Base-by-base conservation (phyloP, 2,797 vertebrate genomes). In the Esox masquinongy region DNA sequence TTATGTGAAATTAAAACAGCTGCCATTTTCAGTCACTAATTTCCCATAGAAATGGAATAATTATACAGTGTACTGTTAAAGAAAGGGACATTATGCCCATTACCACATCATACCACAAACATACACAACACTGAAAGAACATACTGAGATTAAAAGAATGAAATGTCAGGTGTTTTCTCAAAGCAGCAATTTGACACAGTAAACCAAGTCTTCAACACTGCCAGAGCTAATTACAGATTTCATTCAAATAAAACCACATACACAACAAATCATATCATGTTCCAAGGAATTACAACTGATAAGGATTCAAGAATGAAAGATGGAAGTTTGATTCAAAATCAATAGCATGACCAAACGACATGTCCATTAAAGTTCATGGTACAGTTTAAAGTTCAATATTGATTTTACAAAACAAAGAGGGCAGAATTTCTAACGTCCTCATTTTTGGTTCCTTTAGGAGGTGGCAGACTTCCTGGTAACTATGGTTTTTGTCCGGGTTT, bases 1-100 rank as follows among this genome's bases (percentile, higher is more conserved):
- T 72, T 68, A 64, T 67, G 72, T 49, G 39, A 31, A 68, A 49
- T 29, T 26, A 61, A 70, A 53, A 26, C 49, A 74, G 70, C 74
- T 78, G 63, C 43, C 29, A 31, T 34, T 29, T 49, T 24, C 53
- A 56, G 7, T 8, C 34, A 39, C 34, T n/a, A n/a, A 75, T 77
- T 81, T 74, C 11, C 36, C 73, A 39, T 34, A 19, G 69, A 59
- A 71, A 68, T 31, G 15, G 12, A 64, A 16, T 29, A 26, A 63
- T 63, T 39, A 39, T 39, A 22, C 17, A 39, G 67, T 19, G 3
- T 50, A 24, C 11, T 17, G 43, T n/a, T 6, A 19, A 22, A 17
- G 14, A 7, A 17, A 70, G 43, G 17, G 26, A 24, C 29, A 66
- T 66, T 29, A 66, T 17, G 63, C 63, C 63, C 24, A 51, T 24